Conservation (phyloP, 2,797 vertebrate species). For the Platyrinchus mystaceus region DNA sequence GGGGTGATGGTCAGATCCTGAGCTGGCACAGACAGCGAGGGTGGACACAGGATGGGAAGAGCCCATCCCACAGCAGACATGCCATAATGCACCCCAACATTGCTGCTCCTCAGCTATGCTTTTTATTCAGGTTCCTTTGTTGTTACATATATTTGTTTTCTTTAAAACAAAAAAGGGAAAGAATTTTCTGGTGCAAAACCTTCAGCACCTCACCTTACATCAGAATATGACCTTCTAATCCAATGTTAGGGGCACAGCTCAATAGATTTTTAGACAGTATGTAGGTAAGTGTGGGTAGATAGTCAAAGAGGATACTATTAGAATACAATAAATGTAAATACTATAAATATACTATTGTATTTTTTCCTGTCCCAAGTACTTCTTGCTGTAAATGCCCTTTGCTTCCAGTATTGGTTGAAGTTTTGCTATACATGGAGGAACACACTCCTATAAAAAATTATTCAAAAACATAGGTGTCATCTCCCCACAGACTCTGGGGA, state of each 20-base stretch:
- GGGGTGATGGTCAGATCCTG: background rate
- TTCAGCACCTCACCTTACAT: background rate
- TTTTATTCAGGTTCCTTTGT: background rate
- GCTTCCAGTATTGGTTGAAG: background rate
- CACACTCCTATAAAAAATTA: background rate
- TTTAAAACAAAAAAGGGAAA: background rate
- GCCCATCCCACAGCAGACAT: background rate
- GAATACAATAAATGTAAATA: background rate
- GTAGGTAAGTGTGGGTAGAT: background rate
- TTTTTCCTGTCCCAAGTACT: too few relatives aligned
- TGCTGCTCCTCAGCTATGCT: background rate
- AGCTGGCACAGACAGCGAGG: background rate
- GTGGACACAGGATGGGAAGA: background rate
- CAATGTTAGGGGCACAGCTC: background rate
- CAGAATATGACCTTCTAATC: background rate
- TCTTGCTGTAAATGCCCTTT: background rate
- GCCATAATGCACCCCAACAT: fast-evolving
- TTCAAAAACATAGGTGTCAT: background rate
- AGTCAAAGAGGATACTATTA: background rate
- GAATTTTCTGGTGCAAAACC: background rate
- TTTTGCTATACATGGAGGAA: background rate
- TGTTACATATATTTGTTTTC: fast-evolving
- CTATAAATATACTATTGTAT: background rate
- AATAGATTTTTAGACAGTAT: background rate
- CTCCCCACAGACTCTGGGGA: background rate